Conservation (phyloP, 2,888 invertebrate species). For the Sclerodermus sp. region DNA sequence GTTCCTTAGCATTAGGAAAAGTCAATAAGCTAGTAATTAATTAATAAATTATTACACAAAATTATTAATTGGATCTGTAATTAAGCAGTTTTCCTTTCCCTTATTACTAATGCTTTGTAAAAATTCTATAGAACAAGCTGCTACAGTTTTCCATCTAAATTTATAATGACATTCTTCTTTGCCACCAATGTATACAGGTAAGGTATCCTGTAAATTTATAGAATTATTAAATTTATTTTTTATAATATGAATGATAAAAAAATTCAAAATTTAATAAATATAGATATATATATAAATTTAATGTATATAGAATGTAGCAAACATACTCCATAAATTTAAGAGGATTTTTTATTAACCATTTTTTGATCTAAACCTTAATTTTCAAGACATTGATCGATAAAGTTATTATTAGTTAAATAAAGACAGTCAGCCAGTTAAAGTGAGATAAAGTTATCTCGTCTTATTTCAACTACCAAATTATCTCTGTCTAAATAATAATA, state of each 20-base stretch:
- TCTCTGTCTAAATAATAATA: too few relatives aligned
- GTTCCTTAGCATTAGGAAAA: background rate
- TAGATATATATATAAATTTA: background rate
- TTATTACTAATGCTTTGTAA: constrained; percentile 31
- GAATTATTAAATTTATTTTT: too few relatives aligned
- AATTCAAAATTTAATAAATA: background rate
- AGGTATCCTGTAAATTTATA: too few relatives aligned
- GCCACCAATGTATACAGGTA: constrained; percentile 36
- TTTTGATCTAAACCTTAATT: too few relatives aligned
- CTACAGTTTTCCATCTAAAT: constrained; percentile 41
- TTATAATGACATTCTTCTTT: constrained; percentile 37
- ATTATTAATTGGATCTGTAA: constrained; percentile 42
- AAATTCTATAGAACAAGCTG: constrained; percentile 41
- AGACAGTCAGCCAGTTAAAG: too few relatives aligned
- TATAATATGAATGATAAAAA: constrained; percentile 12
- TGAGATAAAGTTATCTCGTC: too few relatives aligned
- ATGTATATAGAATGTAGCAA: constrained; percentile 8
- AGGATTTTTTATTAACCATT: too few relatives aligned
- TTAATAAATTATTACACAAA: constrained; percentile 24
- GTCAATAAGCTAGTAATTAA: constrained; percentile 1
- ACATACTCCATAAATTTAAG: too few relatives aligned
- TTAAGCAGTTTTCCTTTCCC: constrained; percentile 33
- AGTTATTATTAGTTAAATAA: too few relatives aligned
- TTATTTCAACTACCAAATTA: too few relatives aligned
- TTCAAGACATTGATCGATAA: too few relatives aligned